phyloP scores from a whole-genome alignment of 2,888 invertebrate species.

The Leucophora obtusa region DNA sequence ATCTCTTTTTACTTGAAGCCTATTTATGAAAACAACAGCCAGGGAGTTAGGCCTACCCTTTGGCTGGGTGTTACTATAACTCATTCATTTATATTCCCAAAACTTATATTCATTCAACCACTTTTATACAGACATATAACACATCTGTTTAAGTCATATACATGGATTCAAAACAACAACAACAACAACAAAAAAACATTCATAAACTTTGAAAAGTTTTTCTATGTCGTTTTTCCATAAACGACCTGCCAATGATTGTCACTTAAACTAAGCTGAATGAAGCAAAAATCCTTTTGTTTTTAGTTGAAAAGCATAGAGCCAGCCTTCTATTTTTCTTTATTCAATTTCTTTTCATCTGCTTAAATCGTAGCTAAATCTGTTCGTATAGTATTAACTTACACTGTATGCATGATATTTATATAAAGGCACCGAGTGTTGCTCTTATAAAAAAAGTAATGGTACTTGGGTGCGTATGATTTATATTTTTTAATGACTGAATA shows the following conservation, averaged over 20 bases:
- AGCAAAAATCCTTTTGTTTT: constrained; percentile 46
- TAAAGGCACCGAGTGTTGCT: too few relatives aligned
- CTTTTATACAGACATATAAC: constrained; percentile 27
- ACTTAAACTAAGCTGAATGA: constrained; percentile 42
- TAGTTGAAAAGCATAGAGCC: constrained; percentile 8
- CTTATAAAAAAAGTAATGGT: too few relatives aligned
- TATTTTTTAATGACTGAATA: too few relatives aligned
- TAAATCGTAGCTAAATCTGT: constrained; percentile 24
- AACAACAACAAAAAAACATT: constrained; percentile 12
- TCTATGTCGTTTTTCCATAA: constrained; percentile 42
- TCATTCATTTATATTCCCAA: constrained; percentile 15
- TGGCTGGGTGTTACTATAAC: constrained; percentile 36
- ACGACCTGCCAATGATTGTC: constrained; percentile 63
- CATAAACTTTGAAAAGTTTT: constrained; percentile 15
- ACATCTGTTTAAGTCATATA: constrained; percentile 32
- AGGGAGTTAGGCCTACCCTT: constrained; percentile 18
- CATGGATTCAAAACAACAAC: neutral
- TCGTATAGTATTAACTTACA: constrained; percentile 6
- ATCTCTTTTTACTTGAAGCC: constrained; percentile 36
- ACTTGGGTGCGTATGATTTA: too few relatives aligned
- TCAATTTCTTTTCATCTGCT: constrained; percentile 30
- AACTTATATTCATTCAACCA: constrained; percentile 37
- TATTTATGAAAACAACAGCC: constrained; percentile 41
- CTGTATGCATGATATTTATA: too few relatives aligned
- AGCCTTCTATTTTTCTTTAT: constrained; percentile 27